Evolutionary conservation across 2,797 vertebrate genomes (phyloP), one percentile per base, ranked within the genome.

Genomic region (Tadarida brasiliensis): DNA sequence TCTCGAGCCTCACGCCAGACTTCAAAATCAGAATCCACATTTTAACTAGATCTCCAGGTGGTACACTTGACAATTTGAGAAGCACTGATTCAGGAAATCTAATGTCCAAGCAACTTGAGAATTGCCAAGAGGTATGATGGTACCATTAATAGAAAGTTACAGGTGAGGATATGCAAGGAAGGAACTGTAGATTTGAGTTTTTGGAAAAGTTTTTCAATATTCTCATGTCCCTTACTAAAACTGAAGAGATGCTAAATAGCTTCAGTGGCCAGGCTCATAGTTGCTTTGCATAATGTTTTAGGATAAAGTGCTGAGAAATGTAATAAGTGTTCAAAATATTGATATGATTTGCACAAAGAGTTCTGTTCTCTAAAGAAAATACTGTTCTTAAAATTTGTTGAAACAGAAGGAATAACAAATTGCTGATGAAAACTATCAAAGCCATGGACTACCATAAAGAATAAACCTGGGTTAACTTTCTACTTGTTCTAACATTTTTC

Each of bases 351-450:
- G 33, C 44, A 93, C 49, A 73, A n/a, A 83, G 14, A 90, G 16
- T 63, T 90, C 44, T 71, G 3, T 73, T 96, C 74, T 88, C 49
- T 61, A 76, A 81, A 54, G 17, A 81, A 91, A 76, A 28, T 76
- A 74, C 24, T 74, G 54, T 90, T 84, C 30, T 70, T 80, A 77
- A 93, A 73, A 78, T 73, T 78, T 80, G 47, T 57, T 65, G 68
- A 91, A 88, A 61, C 56, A 88, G 24, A 80, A 77, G 49, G 57
- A 94, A 73, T 47, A 85, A 89, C 15, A 91, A 67, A 93, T 71
- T 89, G 54, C 28, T 17, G 51, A 20, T 11, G n/a, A 88, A 90
- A 96, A 91, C 10, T 44, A 91, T 16, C 35, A 91, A 84, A 35
- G 17, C 47, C 9, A 6, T 76, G n/a, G 54, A 51, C 76, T 88